phyloP scores from a whole-genome alignment of 2,797 vertebrate genomes.

The Sebastes hubbsi region DNA sequence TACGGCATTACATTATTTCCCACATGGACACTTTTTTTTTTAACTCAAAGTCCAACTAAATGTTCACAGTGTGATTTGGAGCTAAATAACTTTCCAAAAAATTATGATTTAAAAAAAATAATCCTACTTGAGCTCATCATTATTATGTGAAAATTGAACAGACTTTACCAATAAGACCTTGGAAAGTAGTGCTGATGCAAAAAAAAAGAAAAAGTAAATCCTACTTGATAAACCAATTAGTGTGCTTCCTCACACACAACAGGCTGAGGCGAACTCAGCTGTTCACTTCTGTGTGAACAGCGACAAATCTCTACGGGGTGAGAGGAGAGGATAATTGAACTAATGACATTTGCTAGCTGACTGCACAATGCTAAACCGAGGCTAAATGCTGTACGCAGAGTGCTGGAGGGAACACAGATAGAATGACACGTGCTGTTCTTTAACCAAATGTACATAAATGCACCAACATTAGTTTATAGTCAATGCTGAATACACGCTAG shows the following conservation, averaged over 20 bases:
- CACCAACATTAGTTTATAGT: not conserved
- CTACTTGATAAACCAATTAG: constrained; percentile 54
- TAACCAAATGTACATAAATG: not conserved
- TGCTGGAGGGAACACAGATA: not conserved
- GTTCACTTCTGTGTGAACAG: constrained; percentile 34
- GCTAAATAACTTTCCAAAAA: not conserved
- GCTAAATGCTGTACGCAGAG: constrained; percentile 17
- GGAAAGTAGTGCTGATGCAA: not conserved
- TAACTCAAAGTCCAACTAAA: not conserved
- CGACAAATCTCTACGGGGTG: constrained; percentile 48
- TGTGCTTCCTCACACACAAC: constrained; percentile 46
- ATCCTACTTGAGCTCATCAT: not conserved
- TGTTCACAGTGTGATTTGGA: not conserved
- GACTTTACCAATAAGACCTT: not conserved
- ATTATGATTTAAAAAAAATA: not conserved
- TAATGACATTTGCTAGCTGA: constrained; percentile 59
- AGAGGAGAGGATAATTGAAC: constrained; percentile 57
- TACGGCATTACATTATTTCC: not conserved
- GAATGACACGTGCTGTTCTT: constrained; percentile 1
- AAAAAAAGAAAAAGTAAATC: not conserved
- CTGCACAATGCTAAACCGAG: constrained; percentile 41
- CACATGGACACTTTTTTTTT: constrained; percentile 9
- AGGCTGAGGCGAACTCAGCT: constrained; percentile 35
- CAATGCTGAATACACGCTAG: not conserved
- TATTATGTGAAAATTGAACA: not conserved